Conservation (phyloP, 2,113 vertebrate species). For the Corythornis cristatus region DNA sequence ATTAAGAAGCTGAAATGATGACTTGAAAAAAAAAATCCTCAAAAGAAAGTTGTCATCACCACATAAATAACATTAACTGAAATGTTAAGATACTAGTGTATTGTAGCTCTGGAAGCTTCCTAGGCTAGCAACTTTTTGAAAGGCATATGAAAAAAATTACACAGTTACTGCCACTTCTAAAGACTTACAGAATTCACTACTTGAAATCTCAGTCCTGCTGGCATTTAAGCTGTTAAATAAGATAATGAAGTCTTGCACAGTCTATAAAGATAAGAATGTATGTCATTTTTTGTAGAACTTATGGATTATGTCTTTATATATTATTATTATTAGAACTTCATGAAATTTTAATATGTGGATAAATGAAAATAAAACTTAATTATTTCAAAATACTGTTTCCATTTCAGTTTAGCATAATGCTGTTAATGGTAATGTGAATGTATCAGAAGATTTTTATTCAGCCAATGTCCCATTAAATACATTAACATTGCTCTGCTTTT, state of each 20-base stretch:
- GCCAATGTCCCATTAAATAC: constrained; percentile 25
- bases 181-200: background rate
- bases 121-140: background rate
- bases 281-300: background rate
- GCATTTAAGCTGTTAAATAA: background rate
- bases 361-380: constrained; percentile 57
- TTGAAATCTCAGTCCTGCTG: background rate
- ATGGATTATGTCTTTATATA: background rate
- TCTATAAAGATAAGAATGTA: background rate
- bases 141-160: background rate
- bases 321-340: constrained; percentile 10
- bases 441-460: constrained; percentile 27
- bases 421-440: constrained; percentile 9
- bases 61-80: background rate
- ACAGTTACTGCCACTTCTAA: background rate
- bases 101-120: background rate
- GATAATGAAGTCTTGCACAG: background rate
- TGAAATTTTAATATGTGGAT: constrained; percentile 27
- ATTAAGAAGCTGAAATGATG: background rate
- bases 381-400: constrained; percentile 46
- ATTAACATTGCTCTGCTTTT: constrained; percentile 22
- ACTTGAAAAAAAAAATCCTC: background rate
- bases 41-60: background rate
- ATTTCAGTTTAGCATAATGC: background rate
- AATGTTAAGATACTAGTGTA: background rate